These are phyloP conservation scores for Xiphophorus hellerii DNA, from an alignment of 2,113 vertebrate genomes.

Conservation along the genomic window DNA sequence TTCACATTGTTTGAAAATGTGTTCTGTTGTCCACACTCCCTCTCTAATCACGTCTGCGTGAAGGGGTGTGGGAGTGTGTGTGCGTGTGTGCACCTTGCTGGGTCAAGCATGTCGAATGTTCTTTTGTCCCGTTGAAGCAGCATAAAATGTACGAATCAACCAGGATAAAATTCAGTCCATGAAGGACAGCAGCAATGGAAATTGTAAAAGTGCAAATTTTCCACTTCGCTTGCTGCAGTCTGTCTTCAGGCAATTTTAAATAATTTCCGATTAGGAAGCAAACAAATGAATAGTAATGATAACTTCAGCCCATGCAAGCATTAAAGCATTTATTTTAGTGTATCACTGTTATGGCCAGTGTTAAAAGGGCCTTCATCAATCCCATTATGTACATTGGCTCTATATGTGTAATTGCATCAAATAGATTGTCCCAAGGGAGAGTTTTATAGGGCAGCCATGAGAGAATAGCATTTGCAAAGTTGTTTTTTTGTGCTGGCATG, in stretches of 20 bases:
- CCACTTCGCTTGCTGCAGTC: slow-evolving; percentile 48
- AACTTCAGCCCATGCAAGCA: slow-evolving; percentile 18
- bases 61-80: slow-evolving; percentile 3
- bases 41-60: slow-evolving; percentile 26
- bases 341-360: slow-evolving; percentile 18
- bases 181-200: slow-evolving; percentile 34
- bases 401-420: slow-evolving; percentile 48
- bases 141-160: slow-evolving; percentile 63
- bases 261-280: slow-evolving; percentile 36
- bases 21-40: background rate
- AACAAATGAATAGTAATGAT: slow-evolving; percentile 1
- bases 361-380: slow-evolving; percentile 37
- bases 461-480: slow-evolving; percentile 31
- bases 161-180: slow-evolving; percentile 48
- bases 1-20: slow-evolving; percentile 26
- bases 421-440: slow-evolving; percentile 30
- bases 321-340: slow-evolving; percentile 28
- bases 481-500: slow-evolving; percentile 26
- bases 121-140: slow-evolving; percentile 59
- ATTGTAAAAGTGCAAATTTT: slow-evolving; percentile 68
- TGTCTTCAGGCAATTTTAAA: slow-evolving; percentile 48
- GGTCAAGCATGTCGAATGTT: slow-evolving; percentile 63
- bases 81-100: background rate
- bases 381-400: slow-evolving; percentile 42
- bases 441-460: slow-evolving; percentile 40